Evolutionary conservation across 2,888 invertebrate species (phyloP).

Genomic region (Cataglyphis altisquamis): DNA sequence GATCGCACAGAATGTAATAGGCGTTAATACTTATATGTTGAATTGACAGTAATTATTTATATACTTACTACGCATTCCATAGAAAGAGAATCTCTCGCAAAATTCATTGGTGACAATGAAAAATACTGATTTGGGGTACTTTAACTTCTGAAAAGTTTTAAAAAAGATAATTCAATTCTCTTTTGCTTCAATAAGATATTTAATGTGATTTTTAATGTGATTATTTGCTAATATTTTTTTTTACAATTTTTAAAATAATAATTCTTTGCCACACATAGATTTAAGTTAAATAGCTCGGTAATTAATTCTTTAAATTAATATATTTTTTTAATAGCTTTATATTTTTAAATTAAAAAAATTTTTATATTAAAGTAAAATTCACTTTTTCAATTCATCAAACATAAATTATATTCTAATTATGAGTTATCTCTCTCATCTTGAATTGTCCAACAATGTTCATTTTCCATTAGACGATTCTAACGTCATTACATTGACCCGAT

Average conservation of each 20-base stretch:
- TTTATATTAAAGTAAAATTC: slow-evolving; percentile 4
- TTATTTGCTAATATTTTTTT: not conserved
- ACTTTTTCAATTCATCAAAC: not conserved
- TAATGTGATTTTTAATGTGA: not conserved
- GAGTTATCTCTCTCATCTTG: not conserved
- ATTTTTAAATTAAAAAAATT: not conserved
- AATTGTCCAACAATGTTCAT: not conserved
- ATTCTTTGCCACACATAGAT: not conserved
- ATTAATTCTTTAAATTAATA: not conserved
- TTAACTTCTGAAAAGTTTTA: slow-evolving; percentile 88
- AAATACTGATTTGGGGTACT: slow-evolving; percentile 95
- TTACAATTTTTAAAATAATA: not conserved
- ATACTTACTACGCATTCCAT: slow-evolving; percentile 97
- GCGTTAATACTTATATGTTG: slow-evolving; percentile 1
- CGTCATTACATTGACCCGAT: slow-evolving; percentile 18
- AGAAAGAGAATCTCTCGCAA: slow-evolving; percentile 98
- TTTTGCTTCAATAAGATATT: not conserved
- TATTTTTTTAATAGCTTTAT: not conserved
- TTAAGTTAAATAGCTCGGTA: not conserved
- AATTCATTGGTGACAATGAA: slow-evolving; percentile 99
- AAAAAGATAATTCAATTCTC: not conserved
- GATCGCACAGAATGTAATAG: not conserved
- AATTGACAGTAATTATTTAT: slow-evolving; percentile 31
- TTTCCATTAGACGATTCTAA: slow-evolving; percentile 4
- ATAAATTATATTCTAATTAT: not conserved